Conservation (phyloP, 2,888 invertebrate species). For the Drosophila prolongata region DNA sequence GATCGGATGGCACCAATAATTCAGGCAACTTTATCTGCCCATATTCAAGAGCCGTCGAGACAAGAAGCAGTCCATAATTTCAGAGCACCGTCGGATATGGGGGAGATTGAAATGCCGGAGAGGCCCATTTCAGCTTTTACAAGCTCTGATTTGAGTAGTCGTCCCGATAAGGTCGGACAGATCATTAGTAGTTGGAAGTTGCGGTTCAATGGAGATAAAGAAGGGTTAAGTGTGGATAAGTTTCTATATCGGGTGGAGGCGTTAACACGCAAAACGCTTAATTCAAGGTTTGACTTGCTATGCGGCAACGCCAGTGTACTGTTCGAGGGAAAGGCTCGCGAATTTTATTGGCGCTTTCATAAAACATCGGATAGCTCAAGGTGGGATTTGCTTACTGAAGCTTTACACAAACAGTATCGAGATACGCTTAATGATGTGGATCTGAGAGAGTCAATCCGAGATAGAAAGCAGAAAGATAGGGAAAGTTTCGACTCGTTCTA, state of each 20-base stretch:
- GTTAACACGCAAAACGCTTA: background rate
- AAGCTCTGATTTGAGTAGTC: background rate
- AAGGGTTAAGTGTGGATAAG: background rate
- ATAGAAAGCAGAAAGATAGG: background rate
- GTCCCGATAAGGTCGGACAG: background rate
- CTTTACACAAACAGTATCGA: background rate
- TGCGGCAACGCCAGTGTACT: background rate
- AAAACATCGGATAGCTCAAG: background rate
- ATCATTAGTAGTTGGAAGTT: background rate
- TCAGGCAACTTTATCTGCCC: no score
- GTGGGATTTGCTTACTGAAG: background rate
- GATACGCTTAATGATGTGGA: background rate
- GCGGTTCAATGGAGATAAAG: background rate
- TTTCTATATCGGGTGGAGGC: background rate
- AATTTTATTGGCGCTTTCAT: background rate
- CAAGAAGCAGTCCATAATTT: background rate
- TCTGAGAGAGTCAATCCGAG: background rate
- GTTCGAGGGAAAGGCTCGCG: background rate
- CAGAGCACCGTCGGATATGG: background rate
- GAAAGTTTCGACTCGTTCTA: background rate
- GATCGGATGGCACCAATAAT: no score
- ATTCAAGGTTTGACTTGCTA: background rate
- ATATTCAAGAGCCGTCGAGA: no score
- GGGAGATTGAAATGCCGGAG: background rate
- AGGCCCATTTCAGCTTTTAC: background rate